phyloP scores from a whole-genome alignment of 2,797 vertebrate species.

The Oryzias sinensis region DNA sequence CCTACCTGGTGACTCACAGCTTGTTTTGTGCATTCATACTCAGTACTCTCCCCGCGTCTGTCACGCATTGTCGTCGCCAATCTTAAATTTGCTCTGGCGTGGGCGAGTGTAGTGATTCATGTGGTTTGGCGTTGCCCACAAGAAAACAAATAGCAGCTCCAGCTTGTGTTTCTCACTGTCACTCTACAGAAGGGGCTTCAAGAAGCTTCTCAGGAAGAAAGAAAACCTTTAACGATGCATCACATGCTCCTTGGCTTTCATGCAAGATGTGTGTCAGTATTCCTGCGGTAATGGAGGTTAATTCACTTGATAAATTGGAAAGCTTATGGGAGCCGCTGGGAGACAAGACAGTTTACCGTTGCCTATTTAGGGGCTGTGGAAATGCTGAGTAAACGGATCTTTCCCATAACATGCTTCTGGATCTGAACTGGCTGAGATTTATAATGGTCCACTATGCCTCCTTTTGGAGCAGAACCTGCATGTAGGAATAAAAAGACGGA shows the following conservation, averaged over 20 bases:
- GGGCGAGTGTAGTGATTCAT: conserved; percentile 54
- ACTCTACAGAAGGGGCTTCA: conserved; percentile 34
- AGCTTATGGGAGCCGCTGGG: not conserved
- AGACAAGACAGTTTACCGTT: conserved; percentile 3
- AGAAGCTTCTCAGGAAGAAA: conserved; percentile 38
- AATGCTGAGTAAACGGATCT: conserved; percentile 54
- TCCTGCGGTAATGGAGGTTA: conserved; percentile 29
- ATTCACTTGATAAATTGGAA: conserved; percentile 22
- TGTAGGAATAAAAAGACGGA: conserved; percentile 41
- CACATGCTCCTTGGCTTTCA: conserved; percentile 9
- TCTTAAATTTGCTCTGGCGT: conserved; percentile 65
- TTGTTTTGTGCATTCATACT: conserved; percentile 25
- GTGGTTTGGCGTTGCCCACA: conserved; percentile 55
- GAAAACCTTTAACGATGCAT: conserved; percentile 2
- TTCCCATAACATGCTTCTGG: conserved; percentile 21
- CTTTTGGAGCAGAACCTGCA: conserved; percentile 51
- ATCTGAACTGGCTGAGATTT: conserved; percentile 29
- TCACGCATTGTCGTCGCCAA: conserved; percentile 56
- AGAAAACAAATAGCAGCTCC: conserved; percentile 58
- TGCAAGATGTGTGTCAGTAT: conserved; percentile 13
- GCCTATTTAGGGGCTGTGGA: conserved; percentile 13
- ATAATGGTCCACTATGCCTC: conserved; percentile 45
- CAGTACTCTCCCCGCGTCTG: conserved; percentile 12
- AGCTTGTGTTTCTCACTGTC: conserved; percentile 52
- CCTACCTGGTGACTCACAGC: conserved; percentile 34